These are phyloP conservation scores for Psylliodes chrysocephalus DNA, from an alignment of 2,888 invertebrate species.

Conservation along the genomic window DNA sequence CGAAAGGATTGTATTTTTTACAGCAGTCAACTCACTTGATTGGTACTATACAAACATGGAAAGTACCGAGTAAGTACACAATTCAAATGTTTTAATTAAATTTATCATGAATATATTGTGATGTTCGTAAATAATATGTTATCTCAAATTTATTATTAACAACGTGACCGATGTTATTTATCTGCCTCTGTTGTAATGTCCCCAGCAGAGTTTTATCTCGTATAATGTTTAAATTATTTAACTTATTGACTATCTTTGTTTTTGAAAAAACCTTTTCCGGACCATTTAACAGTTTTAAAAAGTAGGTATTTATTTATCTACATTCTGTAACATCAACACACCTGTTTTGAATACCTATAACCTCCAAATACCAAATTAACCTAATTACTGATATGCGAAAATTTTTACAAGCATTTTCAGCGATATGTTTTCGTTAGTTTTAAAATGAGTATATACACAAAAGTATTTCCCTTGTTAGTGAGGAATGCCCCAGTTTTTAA, in stretches of 20 bases:
- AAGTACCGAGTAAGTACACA: too few species aligned
- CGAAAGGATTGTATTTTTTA: too few species aligned
- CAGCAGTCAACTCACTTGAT: too few species aligned
- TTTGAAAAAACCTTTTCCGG: neutral
- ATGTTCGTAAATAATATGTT: too few species aligned
- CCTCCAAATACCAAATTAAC: neutral
- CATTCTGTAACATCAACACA: neutral
- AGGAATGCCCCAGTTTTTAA: neutral
- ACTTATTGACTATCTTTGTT: neutral
- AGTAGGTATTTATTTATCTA: neutral
- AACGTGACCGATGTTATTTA: neutral
- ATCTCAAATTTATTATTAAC: neutral
- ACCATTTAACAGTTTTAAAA: neutral
- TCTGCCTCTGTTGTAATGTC: neutral
- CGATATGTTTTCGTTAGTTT: constrained; percentile 4
- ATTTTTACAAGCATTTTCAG: neutral
- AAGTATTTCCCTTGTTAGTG: constrained; percentile 1
- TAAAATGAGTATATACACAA: constrained; percentile 11
- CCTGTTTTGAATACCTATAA: neutral
- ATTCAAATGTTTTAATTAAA: neutral
- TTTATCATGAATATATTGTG: too few species aligned
- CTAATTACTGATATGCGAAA: neutral
- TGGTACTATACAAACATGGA: too few species aligned
- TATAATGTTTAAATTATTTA: neutral
- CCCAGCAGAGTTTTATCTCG: constrained; percentile 10